Evolutionary conservation across 2,113 vertebrate species (phyloP).

Genomic region (Hippocampus comes): DNA sequence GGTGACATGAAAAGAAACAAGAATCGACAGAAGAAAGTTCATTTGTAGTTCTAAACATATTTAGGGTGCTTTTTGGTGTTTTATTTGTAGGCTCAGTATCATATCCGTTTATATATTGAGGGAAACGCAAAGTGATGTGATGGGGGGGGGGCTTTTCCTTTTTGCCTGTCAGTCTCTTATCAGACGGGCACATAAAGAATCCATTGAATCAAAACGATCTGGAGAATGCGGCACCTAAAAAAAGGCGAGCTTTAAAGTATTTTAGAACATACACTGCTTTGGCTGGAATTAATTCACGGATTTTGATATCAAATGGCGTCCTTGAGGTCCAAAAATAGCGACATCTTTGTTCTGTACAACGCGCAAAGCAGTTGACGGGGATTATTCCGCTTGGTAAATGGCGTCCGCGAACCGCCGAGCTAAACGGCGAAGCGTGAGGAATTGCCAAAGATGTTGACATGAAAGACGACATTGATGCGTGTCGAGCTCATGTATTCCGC

Average conservation of each 20-base stretch:
- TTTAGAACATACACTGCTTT: not conserved
- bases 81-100: not conserved
- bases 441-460: conserved; percentile 60
- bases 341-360: conserved; percentile 6
- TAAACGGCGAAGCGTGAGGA: conserved; percentile 54
- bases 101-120: conserved; percentile 6
- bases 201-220: conserved; percentile 22
- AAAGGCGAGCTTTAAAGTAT: not conserved
- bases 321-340: not conserved
- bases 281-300: too few relatives aligned
- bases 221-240: not conserved
- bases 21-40: too few relatives aligned
- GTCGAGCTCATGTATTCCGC: conserved; percentile 50
- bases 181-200: conserved; percentile 41
- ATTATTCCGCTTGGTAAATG: conserved; percentile 45
- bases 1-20: too few relatives aligned
- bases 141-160: conserved; percentile 29
- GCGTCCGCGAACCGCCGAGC: conserved; percentile 43
- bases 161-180: conserved; percentile 34
- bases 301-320: not conserved
- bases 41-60: too few relatives aligned
- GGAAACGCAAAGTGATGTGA: conserved; percentile 15
- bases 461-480: conserved; percentile 46
- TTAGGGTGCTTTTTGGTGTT: too few relatives aligned
- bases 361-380: conserved; percentile 27